These are phyloP conservation scores for Rhinoraja longicauda DNA, from an alignment of 2,797 vertebrate genomes.

Conservation along the genomic window DNA sequence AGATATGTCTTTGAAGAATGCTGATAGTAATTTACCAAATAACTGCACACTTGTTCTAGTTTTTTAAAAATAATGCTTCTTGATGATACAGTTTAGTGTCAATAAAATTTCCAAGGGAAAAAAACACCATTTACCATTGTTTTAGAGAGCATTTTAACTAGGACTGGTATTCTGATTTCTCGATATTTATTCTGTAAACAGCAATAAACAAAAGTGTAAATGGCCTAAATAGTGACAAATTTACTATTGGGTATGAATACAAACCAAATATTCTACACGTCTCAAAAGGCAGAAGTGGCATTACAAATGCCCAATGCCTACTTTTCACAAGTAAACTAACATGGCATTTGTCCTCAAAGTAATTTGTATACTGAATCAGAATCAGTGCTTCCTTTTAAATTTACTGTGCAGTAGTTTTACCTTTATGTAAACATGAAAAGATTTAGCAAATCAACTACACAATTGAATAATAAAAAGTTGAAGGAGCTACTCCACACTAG, in stretches of 20 bases:
- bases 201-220: neutral
- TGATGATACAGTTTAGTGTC: neutral
- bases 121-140: neutral
- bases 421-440: slow-evolving; percentile 33
- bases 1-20: neutral
- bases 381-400: slow-evolving; percentile 34
- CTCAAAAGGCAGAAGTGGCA: slow-evolving; percentile 18
- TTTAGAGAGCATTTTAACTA: neutral
- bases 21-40: neutral
- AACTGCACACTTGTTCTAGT: neutral
- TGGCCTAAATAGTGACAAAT: neutral
- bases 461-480: slow-evolving; percentile 30
- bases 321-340: slow-evolving; percentile 6
- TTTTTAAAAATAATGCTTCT: neutral
- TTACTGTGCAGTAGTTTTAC: slow-evolving; percentile 38
- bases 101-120: neutral
- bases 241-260: neutral
- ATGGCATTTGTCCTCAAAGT: slow-evolving; percentile 23
- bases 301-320: neutral
- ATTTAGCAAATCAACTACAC: slow-evolving; percentile 34
- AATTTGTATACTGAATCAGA: slow-evolving; percentile 31
- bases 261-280: neutral
- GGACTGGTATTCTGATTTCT: neutral
- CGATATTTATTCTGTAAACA: neutral
- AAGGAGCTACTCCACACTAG: neutral